These are phyloP conservation scores for Ditula angustiorana DNA, from an alignment of 2,888 invertebrate genomes.

Conservation along the genomic window DNA sequence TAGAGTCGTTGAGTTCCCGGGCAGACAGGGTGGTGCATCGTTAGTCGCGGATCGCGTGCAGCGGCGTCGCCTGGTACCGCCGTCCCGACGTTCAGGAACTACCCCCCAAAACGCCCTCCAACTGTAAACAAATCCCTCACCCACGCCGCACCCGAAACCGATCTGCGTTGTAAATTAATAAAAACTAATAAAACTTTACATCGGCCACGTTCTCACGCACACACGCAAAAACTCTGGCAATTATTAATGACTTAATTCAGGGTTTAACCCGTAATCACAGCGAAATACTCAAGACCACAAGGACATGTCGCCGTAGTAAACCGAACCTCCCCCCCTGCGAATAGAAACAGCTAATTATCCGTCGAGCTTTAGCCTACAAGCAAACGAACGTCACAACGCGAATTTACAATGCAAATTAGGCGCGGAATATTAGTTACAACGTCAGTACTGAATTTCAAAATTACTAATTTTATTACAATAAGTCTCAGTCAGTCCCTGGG, in stretches of 20 bases:
- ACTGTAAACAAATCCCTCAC: constrained; percentile 69
- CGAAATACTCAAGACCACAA: constrained; percentile 52
- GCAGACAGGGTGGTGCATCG: constrained; percentile 58
- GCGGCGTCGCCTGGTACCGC: constrained; percentile 83
- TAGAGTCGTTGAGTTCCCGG: constrained; percentile 22
- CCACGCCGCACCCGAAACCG: constrained; percentile 15
- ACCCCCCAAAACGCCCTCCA: constrained; percentile 67
- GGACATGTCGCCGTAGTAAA: constrained; percentile 66
- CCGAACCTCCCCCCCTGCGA: constrained; percentile 66
- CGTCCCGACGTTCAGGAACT: constrained; percentile 73
- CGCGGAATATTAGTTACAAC: constrained; percentile 83
- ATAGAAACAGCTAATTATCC: constrained; percentile 85
- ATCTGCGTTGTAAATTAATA: constrained; percentile 30
- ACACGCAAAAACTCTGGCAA: constrained; percentile 52
- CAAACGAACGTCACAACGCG: constrained; percentile 79
- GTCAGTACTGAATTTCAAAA: constrained; percentile 82
- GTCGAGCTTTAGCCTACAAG: constrained; percentile 77
- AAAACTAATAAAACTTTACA: constrained; percentile 38
- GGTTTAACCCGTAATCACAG: constrained; percentile 45
- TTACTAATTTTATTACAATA: constrained; percentile 83
- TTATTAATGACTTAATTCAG: constrained; percentile 56
- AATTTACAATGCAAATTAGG: constrained; percentile 85
- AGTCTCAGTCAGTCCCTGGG: constrained; percentile 80
- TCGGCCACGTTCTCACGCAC: constrained; percentile 32
- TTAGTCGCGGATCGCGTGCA: constrained; percentile 75